Percentiles rank a stretch among this genome's conserved stretches.
These are phyloP conservation scores for Ophraella communa DNA, from an alignment of 2,888 invertebrate genomes.

Conservation along the genomic window DNA sequence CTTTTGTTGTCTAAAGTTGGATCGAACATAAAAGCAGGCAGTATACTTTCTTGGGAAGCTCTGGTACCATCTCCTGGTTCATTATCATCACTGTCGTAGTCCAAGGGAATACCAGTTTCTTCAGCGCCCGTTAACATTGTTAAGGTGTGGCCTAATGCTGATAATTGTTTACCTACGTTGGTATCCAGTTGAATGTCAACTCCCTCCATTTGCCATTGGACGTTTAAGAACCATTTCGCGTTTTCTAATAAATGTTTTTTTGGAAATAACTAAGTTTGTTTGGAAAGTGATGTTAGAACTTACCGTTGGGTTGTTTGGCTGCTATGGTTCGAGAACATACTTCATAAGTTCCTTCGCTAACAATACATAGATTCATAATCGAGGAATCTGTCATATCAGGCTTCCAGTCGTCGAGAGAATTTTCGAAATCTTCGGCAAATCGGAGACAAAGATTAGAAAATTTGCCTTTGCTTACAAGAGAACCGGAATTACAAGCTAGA, in stretches of 20 bases:
- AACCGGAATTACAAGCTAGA: conserved; percentile 91
- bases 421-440: conserved; percentile 97
- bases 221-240: conserved; percentile 98
- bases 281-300: conserved; percentile 12
- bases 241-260: too few species aligned
- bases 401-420: conserved; percentile 96
- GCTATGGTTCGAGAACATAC: conserved; percentile 93
- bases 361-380: conserved; percentile 91
- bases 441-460: conserved; percentile 91
- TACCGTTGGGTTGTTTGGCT: conserved; percentile 78
- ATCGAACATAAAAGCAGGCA: conserved; percentile 86
- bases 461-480: conserved; percentile 90
- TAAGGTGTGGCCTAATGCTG: conserved; percentile 91
- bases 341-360: conserved; percentile 99
- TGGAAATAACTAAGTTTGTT: too few species aligned
- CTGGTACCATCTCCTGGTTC: conserved; percentile 72
- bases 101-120: conserved; percentile 65
- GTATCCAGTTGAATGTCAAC: conserved; percentile 96
- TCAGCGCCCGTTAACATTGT: conserved; percentile 94
- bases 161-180: conserved; percentile 94
- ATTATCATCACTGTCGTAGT: conserved; percentile 79
- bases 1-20: conserved; percentile 79
- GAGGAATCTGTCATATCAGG: conserved; percentile 81
- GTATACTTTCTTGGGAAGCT: conserved; percentile 73
- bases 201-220: conserved; percentile 99